Conservation (phyloP, 1,140 invertebrate species). For the Diorhabda sublineata region DNA sequence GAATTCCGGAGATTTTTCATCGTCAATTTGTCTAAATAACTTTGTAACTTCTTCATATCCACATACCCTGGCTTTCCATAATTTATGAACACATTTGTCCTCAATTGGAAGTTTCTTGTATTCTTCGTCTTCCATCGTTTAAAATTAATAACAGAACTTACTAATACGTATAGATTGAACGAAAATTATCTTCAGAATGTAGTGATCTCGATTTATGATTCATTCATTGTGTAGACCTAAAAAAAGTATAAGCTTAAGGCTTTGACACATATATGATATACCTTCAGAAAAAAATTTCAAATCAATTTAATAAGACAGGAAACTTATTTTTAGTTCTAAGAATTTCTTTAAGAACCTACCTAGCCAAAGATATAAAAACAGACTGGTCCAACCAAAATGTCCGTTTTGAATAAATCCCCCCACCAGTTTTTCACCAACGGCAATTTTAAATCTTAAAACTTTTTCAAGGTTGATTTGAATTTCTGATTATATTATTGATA, state of each 20-base stretch:
- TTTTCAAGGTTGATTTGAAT: not conserved
- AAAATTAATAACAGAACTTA: not conserved
- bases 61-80: slow-evolving; percentile 90
- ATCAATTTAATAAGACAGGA: not conserved
- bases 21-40: slow-evolving; percentile 77
- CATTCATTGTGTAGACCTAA: slow-evolving; percentile 4
- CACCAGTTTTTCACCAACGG: slow-evolving; percentile 7
- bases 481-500: not conserved
- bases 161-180: not conserved
- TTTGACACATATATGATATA: not conserved
- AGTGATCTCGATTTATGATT: not conserved
- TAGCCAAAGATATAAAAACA: slow-evolving; percentile 1
- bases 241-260: slow-evolving; percentile 1
- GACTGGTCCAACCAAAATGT: slow-evolving; percentile 1
- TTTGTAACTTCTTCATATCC: slow-evolving; percentile 93
- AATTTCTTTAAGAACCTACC: slow-evolving; percentile 1
- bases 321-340: not conserved
- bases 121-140: slow-evolving; percentile 83
- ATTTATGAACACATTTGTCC: slow-evolving; percentile 87
- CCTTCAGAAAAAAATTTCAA: not conserved
- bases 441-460: not conserved
- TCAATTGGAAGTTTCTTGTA: slow-evolving; percentile 89
- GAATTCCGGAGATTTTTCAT: slow-evolving; percentile 93
- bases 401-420: slow-evolving; percentile 12
- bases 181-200: not conserved